These are phyloP conservation scores for Drosophila hamatofila DNA, from an alignment of 2,888 invertebrate species.

Conservation along the genomic window DNA sequence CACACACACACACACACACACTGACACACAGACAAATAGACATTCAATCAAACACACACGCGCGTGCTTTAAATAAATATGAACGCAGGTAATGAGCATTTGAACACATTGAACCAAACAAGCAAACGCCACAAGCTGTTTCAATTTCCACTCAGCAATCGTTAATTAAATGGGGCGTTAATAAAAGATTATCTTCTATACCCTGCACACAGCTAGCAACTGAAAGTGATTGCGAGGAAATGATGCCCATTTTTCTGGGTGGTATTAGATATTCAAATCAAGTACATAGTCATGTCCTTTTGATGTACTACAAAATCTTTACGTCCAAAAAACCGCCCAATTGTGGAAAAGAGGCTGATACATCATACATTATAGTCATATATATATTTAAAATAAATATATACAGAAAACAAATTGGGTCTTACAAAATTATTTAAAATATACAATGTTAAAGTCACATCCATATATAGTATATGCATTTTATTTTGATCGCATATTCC, in stretches of 20 bases:
- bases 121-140: slow-evolving; percentile 23
- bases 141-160: slow-evolving; percentile 37
- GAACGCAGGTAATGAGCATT: slow-evolving; percentile 52
- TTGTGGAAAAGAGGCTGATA: too few species aligned
- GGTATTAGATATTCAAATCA: neutral
- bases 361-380: too few species aligned
- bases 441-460: too few species aligned
- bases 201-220: slow-evolving; percentile 1
- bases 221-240: neutral
- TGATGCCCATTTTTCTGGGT: neutral
- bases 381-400: too few species aligned
- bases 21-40: slow-evolving; percentile 10
- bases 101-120: slow-evolving; percentile 23
- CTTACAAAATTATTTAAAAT: too few species aligned
- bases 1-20: neutral
- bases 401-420: too few species aligned
- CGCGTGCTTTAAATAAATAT: slow-evolving; percentile 55
- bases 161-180: slow-evolving; percentile 73
- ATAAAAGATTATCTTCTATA: slow-evolving; percentile 30
- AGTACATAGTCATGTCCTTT: neutral
- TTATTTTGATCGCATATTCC: too few species aligned
- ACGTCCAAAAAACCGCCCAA: too few species aligned
- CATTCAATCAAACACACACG: slow-evolving; percentile 9
- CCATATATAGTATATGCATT: too few species aligned
- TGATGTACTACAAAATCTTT: too few species aligned